Evolutionary conservation across 2,888 invertebrate genomes (phyloP).

Genomic region (Brenthis hecate): DNA sequence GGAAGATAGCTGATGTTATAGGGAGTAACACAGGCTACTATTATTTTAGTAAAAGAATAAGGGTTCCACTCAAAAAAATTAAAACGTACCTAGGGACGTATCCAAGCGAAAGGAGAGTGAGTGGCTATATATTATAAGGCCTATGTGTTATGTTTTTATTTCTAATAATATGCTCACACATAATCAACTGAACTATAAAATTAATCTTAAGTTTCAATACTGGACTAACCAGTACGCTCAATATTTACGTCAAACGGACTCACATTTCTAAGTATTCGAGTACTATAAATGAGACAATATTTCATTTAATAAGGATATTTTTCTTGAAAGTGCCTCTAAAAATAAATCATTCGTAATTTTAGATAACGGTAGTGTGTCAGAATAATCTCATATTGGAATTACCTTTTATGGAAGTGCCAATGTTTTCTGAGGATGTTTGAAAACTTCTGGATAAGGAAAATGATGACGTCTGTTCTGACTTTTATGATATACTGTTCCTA

Average conservation of each 20-base stretch:
- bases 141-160: background rate
- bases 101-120: no score
- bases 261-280: slow-evolving; percentile 19
- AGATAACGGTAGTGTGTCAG: slow-evolving; percentile 9
- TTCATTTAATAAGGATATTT: slow-evolving; percentile 6
- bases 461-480: background rate
- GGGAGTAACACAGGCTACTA: no score
- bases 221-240: slow-evolving; percentile 15
- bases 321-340: slow-evolving; percentile 1
- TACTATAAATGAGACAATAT: slow-evolving; percentile 23
- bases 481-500: background rate
- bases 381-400: slow-evolving; percentile 3
- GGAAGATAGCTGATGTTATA: no score
- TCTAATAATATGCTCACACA: slow-evolving; percentile 4
- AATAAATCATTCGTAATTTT: slow-evolving; percentile 8
- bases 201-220: slow-evolving; percentile 1
- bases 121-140: no score
- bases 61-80: no score
- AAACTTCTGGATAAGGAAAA: background rate
- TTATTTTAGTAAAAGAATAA: no score
- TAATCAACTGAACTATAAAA: slow-evolving; percentile 8
- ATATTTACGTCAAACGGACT: slow-evolving; percentile 27
- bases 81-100: no score
- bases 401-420: slow-evolving; percentile 9
- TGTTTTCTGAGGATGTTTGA: slow-evolving; percentile 9